These are phyloP conservation scores for Catalaphyllia jardinei DNA, from an alignment of 64 coral and sea anemone species.

Conservation along the genomic window DNA sequence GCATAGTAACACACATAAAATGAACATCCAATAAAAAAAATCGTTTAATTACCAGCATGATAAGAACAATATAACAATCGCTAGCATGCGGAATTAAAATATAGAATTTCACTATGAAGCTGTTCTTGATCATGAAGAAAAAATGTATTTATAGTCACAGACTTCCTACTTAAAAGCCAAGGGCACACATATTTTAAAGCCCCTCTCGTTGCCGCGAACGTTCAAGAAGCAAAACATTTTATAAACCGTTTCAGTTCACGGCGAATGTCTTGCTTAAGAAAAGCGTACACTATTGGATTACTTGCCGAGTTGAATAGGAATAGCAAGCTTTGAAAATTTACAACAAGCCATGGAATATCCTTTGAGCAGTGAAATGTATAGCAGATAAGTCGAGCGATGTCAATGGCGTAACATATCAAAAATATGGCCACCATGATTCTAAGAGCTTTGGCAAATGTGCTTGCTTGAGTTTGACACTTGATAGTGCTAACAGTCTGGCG, in stretches of 20 bases:
- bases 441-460: not conserved
- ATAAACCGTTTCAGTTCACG: slow-evolving; percentile 2
- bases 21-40: too few relatives aligned
- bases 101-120: too few relatives aligned
- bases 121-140: too few relatives aligned
- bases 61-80: too few relatives aligned
- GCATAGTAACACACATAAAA: too few relatives aligned
- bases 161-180: not conserved
- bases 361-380: not conserved
- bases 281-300: slow-evolving; percentile 45
- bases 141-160: too few relatives aligned
- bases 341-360: not conserved
- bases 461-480: not conserved
- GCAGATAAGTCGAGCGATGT: not conserved
- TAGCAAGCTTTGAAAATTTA: not conserved
- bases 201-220: not conserved
- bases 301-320: slow-evolving; percentile 26
- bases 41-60: too few relatives aligned
- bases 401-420: not conserved
- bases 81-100: too few relatives aligned
- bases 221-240: not conserved
- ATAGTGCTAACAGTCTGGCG: not conserved
- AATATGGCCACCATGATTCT: not conserved
- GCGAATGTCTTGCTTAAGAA: slow-evolving; percentile 40
- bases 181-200: not conserved